These are phyloP conservation scores for Mergus octosetaceus DNA, from an alignment of 2,797 vertebrate genomes.

Conservation along the genomic window DNA sequence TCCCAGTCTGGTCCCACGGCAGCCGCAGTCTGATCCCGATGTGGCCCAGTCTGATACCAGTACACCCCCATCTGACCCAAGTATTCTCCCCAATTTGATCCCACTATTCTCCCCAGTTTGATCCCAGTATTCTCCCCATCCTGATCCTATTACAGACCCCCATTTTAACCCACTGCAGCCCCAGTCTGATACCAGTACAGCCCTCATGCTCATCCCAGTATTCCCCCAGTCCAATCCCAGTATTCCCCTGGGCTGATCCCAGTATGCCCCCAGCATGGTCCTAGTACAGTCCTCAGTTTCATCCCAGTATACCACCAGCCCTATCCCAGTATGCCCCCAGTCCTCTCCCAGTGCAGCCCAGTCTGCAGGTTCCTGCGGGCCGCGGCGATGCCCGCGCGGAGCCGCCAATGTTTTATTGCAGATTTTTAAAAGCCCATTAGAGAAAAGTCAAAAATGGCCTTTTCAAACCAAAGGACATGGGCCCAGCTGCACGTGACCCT, in stretches of 20 bases:
- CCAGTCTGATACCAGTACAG: neutral
- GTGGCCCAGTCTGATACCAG: neutral
- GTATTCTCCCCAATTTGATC: neutral
- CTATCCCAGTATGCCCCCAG: neutral
- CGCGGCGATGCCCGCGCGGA: neutral
- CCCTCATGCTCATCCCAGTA: neutral
- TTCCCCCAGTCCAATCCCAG: neutral
- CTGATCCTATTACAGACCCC: no score
- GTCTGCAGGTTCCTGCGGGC: neutral
- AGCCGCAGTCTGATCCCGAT: neutral
- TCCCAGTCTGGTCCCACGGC: neutral
- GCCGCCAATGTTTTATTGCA: neutral
- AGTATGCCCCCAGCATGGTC: no score
- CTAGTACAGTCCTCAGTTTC: no score
- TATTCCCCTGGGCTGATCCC: neutral
- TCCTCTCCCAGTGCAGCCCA: neutral
- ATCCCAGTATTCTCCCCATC: neutral
- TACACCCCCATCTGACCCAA: neutral
- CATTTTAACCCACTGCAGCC: neutral
- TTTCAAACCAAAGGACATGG: neutral
- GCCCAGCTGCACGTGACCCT: neutral
- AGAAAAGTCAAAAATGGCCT: conserved; percentile 17
- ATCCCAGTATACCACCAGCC: neutral
- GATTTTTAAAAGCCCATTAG: neutral
- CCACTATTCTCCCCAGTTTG: neutral